phyloP scores from a whole-genome alignment of 2,113 vertebrate genomes.

The Leucosticte australis region DNA sequence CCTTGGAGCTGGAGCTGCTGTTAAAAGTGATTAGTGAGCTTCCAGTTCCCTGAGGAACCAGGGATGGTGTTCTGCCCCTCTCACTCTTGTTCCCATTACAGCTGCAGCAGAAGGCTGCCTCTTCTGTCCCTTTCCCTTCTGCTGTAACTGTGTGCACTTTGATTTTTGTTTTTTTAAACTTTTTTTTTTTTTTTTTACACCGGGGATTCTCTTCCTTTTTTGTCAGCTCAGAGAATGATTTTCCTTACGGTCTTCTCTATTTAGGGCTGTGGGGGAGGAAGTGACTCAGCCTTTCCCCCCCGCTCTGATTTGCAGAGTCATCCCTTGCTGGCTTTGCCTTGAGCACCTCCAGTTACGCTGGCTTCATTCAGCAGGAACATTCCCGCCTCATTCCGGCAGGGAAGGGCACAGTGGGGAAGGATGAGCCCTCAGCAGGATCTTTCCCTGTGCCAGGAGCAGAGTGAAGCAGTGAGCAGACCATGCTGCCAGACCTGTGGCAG shows the following conservation, averaged over 20 bases:
- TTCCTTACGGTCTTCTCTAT: conserved; percentile 3
- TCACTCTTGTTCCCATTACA: not conserved
- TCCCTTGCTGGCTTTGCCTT: not conserved
- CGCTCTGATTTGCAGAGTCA: conserved; percentile 5
- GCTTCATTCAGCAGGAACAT: not conserved
- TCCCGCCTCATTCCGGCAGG: not conserved
- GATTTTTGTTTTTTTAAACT: not conserved
- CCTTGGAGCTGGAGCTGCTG: not conserved
- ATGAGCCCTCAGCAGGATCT: not conserved
- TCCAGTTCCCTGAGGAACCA: not conserved
- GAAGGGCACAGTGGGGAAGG: not conserved
- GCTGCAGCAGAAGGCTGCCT: not conserved
- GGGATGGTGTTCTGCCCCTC: not conserved
- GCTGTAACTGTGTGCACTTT: not conserved
- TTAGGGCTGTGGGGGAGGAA: conserved; percentile 42
- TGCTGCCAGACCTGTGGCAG: not conserved
- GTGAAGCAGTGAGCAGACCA: accelerated
- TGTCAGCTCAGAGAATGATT: not conserved
- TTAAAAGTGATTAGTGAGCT: not conserved
- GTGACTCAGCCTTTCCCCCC: conserved; percentile 45
- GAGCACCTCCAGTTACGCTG: not conserved
- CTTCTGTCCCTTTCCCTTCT: not conserved
- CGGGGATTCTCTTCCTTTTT: conserved; percentile 45
- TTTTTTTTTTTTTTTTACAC: not conserved
- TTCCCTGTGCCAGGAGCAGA: not conserved